Evolutionary conservation across 2,797 vertebrate genomes (phyloP), one percentile per base, ranked within the genome.

Genomic region (Manis javanica): DNA sequence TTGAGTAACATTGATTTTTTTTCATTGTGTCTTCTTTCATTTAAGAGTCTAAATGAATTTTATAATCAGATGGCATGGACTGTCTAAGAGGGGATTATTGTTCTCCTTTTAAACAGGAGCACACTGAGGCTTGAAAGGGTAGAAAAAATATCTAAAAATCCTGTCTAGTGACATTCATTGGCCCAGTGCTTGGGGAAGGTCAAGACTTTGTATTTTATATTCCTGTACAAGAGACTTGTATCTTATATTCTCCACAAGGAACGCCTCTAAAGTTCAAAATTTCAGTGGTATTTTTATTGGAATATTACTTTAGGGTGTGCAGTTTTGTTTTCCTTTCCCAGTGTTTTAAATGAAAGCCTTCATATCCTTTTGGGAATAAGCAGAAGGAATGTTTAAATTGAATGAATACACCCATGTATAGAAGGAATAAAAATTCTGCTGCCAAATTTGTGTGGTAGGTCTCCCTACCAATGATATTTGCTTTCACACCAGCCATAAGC

Each of bases 11-110:
- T 29, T 72, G 75, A 82, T 66, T 87, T 93, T 77, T 77, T 9
- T 29, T 77, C 82, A 57, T 90, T 87, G n/a, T 42, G 42, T 24
- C 46, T 90, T 78, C 53, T 96, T 87, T 85, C 64, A 81, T 53
- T 85, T 87, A 78, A 88, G 57, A 49, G n/a, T 84, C 68, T 51
- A 26, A 69, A 71, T n/a, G 19, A 81, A 91, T 77, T 82, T 93
- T 82, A 37, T 87, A 68, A 61, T 55, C 63, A 82, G 42, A 68
- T 75, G 24, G 39, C 51, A 81, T 37, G 57, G 34, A 69, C n/a
- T 14, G 42, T 24, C 42, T 81, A 59, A 34, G 68, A 75, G n/a
- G 74, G 55, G 8, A 53, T 63, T 46, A 15, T 59, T 59, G 10
- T 86, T 63, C 23, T 86, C 18, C 7, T 26, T 51, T 63, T 53